These are phyloP conservation scores for Equus przewalskii DNA, from an alignment of 2,113 vertebrate species.

Conservation along the genomic window DNA sequence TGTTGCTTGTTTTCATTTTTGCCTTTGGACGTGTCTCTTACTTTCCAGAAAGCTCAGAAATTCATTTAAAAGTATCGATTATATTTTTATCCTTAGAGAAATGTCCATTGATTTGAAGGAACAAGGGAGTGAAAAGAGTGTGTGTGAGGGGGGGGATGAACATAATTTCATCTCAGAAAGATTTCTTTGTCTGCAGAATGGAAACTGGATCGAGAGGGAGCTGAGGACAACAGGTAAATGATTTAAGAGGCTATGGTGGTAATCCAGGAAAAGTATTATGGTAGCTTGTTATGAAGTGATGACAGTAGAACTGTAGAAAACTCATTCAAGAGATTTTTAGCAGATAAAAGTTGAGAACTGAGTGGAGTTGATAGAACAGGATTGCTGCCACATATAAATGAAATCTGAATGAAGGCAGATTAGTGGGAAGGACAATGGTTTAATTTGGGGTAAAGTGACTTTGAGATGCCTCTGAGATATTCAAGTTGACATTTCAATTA, in stretches of 20 bases:
- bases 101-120: neutral
- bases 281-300: neutral
- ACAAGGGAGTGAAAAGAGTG: neutral
- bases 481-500: neutral
- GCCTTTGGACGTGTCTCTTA: neutral
- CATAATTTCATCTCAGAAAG: neutral
- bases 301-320: neutral
- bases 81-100: neutral
- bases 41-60: neutral
- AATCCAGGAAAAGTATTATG: neutral
- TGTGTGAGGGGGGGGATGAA: neutral
- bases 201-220: neutral
- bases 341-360: neutral
- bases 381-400: neutral
- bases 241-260: neutral
- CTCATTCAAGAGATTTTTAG: neutral
- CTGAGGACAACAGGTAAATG: neutral
- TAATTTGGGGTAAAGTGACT: neutral
- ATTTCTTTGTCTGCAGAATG: neutral
- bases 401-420: neutral
- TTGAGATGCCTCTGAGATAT: neutral
- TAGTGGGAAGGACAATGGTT: neutral
- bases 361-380: neutral
- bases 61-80: neutral
- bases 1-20: neutral